Conservation (phyloP, 2,797 vertebrate genomes). For the Odontamblyopus rebecca region DNA sequence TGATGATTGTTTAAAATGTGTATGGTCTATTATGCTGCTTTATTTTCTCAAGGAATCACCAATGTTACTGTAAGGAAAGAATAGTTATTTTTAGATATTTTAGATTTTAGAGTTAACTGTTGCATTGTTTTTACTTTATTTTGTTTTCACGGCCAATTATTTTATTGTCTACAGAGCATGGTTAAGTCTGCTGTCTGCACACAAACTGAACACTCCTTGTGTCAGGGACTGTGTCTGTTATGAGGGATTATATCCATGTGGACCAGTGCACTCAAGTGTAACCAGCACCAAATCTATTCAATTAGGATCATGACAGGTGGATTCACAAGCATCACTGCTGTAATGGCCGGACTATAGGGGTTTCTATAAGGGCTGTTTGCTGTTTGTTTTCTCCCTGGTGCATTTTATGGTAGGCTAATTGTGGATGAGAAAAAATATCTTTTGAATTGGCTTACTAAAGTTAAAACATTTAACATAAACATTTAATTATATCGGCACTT, state of each 20-base stretch:
- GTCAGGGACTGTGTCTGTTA: slow-evolving; percentile 34
- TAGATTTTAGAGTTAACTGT: not conserved
- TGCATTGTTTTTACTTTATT: no score
- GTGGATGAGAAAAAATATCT: not conserved
- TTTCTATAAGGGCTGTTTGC: not conserved
- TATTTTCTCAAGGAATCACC: not conserved
- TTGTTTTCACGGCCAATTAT: not conserved
- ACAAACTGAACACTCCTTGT: slow-evolving; percentile 48
- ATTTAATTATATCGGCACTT: not conserved
- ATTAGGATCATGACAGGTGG: slow-evolving; percentile 45
- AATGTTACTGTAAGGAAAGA: not conserved
- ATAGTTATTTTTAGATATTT: not conserved
- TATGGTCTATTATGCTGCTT: not conserved
- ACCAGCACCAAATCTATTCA: slow-evolving; percentile 47
- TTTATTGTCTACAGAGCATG: not conserved
- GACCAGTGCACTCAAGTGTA: slow-evolving; percentile 44
- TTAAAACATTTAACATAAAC: not conserved
- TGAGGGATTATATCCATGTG: slow-evolving; percentile 51
- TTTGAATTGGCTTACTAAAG: not conserved
- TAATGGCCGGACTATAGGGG: not conserved
- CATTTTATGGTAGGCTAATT: not conserved
- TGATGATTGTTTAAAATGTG: not conserved
- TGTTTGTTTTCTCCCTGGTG: not conserved
- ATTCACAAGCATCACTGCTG: slow-evolving; percentile 11
- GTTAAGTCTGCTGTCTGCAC: slow-evolving; percentile 39